Conservation (phyloP, 2,888 invertebrate species). For the Autographa gamma region DNA sequence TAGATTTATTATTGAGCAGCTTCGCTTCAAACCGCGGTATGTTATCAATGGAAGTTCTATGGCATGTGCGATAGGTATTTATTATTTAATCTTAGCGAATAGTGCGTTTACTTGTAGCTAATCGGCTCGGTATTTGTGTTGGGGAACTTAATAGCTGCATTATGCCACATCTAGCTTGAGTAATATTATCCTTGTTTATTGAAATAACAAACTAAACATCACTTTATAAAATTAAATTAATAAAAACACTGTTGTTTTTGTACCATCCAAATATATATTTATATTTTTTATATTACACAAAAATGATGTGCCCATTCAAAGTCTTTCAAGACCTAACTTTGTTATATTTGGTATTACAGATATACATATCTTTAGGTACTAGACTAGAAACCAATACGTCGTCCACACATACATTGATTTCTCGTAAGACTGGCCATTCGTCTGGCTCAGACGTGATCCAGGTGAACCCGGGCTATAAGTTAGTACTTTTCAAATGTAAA, state of each 20-base stretch:
- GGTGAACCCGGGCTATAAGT: not conserved
- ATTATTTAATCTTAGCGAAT: not conserved
- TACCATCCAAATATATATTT: no score
- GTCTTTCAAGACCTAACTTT: not conserved
- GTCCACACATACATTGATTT: not conserved
- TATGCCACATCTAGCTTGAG: not conserved
- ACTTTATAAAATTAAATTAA: no score
- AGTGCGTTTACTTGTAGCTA: not conserved
- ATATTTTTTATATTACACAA: no score
- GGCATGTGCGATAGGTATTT: not conserved
- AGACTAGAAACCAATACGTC: not conserved
- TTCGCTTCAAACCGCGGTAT: not conserved
- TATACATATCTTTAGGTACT: no score
- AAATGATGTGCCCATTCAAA: not conserved
- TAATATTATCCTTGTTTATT: not conserved
- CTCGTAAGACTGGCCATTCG: not conserved
- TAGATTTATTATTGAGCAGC: slow-evolving; percentile 26
- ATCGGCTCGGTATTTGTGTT: not conserved
- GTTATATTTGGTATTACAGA: not conserved
- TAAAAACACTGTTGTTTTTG: no score
- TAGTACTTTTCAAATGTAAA: slow-evolving; percentile 6
- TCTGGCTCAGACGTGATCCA: not conserved
- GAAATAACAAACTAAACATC: no score
- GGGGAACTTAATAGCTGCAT: not conserved
- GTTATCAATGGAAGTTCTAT: not conserved